Conservation (phyloP, 2,888 invertebrate genomes). For the Drosophila prostipennis region DNA sequence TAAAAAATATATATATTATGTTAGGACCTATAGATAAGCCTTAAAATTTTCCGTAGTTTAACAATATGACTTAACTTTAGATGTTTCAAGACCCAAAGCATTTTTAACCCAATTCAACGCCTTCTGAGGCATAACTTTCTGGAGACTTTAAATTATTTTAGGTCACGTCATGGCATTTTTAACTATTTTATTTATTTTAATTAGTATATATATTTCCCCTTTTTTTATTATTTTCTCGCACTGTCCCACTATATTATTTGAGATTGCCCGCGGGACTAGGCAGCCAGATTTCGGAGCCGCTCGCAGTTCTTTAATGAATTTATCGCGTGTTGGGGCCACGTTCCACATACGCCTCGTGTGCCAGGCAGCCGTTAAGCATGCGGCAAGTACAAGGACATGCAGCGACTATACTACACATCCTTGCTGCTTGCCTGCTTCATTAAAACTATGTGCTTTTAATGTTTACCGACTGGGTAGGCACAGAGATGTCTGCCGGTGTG, state of each 20-base stretch:
- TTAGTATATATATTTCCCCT: too few species aligned
- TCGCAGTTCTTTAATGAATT: constrained; percentile 74
- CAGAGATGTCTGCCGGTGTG: constrained; percentile 29
- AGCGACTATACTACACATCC: constrained; percentile 21
- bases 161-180: neutral
- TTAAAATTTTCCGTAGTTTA: too few species aligned
- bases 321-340: constrained; percentile 76
- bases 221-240: neutral
- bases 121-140: neutral
- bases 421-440: constrained; percentile 42
- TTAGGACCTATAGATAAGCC: too few species aligned
- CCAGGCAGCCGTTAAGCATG: constrained; percentile 42
- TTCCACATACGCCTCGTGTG: constrained; percentile 72
- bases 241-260: constrained; percentile 55
- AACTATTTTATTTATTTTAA: neutral
- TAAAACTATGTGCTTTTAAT: constrained; percentile 69
- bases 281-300: constrained; percentile 68
- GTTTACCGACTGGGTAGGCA: constrained; percentile 58
- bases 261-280: constrained; percentile 73
- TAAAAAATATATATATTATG: too few species aligned
- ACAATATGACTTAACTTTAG: too few species aligned
- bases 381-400: constrained; percentile 57
- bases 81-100: too few species aligned
- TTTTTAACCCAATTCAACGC: neutral
- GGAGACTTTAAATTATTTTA: neutral